A percentile compares a stretch with the other conserved stretches of the same genome.
Conservation (phyloP, 2,888 invertebrate species). For the Spicauda simplicius region DNA sequence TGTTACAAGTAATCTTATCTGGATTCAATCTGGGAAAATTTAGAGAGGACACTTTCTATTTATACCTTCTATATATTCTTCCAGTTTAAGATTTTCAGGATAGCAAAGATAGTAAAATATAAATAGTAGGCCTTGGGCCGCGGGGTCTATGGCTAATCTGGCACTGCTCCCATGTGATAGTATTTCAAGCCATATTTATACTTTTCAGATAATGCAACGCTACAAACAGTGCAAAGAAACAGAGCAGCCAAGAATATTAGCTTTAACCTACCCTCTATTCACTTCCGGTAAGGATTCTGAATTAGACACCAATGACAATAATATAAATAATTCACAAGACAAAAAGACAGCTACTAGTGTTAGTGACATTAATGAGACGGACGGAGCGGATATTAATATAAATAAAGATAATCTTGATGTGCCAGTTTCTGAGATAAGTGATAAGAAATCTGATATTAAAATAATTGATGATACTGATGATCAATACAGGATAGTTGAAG, state of each 20-base stretch:
- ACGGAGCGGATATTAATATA: slow-evolving; percentile 3
- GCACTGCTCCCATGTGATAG: no score
- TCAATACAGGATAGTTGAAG: neutral
- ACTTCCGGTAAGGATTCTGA: slow-evolving; percentile 50
- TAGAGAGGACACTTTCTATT: no score
- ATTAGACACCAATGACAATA: slow-evolving; percentile 8
- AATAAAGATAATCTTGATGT: neutral
- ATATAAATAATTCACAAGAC: neutral
- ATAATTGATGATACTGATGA: neutral
- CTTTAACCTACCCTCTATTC: slow-evolving; percentile 92
- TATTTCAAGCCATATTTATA: neutral
- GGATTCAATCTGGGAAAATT: no score
- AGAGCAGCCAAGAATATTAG: slow-evolving; percentile 88
- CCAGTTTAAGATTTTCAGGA: no score
- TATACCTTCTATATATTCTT: no score
- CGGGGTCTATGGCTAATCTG: no score
- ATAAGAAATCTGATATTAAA: slow-evolving; percentile 1
- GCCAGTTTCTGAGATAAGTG: neutral
- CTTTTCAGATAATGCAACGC: slow-evolving; percentile 67
- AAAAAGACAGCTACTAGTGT: slow-evolving; percentile 28
- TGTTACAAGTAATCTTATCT: no score
- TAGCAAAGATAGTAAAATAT: no score
- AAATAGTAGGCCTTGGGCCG: no score
- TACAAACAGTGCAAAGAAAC: slow-evolving; percentile 60
- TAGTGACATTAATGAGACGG: slow-evolving; percentile 1